Evolutionary conservation across 2,888 invertebrate species (phyloP).

Genomic region (Cataglyphis livida): DNA sequence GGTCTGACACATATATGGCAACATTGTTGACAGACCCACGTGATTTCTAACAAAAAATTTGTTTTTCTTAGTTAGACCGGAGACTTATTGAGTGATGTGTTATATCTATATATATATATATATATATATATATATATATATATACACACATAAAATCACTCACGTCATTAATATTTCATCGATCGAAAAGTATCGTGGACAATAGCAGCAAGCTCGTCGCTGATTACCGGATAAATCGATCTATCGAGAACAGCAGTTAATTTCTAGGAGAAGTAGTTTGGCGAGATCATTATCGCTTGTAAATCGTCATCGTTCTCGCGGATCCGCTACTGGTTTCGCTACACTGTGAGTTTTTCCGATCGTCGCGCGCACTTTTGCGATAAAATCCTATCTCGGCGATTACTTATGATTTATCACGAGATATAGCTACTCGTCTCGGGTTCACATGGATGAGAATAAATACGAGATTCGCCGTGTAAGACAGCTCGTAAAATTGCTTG

Average conservation of each 20-base stretch:
- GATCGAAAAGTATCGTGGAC: slow-evolving; percentile 23
- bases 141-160: not conserved
- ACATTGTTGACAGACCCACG: too few relatives aligned
- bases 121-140: too few relatives aligned
- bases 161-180: not conserved
- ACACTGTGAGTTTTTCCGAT: slow-evolving; percentile 56
- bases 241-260: slow-evolving; percentile 1
- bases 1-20: too few relatives aligned
- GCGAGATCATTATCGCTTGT: slow-evolving; percentile 68
- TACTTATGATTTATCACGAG: slow-evolving; percentile 63
- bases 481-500: not conserved
- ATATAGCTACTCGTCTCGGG: slow-evolving; percentile 13
- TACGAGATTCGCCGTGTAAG: not conserved
- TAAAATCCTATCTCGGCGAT: slow-evolving; percentile 56
- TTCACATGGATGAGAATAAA: slow-evolving; percentile 2
- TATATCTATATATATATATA: too few relatives aligned
- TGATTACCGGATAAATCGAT: slow-evolving; percentile 30
- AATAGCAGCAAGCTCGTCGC: slow-evolving; percentile 50
- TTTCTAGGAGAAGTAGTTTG: slow-evolving; percentile 51
- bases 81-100: too few relatives aligned
- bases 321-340: slow-evolving; percentile 58
- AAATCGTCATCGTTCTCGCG: slow-evolving; percentile 67
- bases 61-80: too few relatives aligned
- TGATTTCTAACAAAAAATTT: too few relatives aligned
- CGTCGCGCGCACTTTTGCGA: slow-evolving; percentile 51